These are phyloP conservation scores for Rhimphoctona megacephalus DNA, from an alignment of 2,888 invertebrate species.

Conservation along the genomic window DNA sequence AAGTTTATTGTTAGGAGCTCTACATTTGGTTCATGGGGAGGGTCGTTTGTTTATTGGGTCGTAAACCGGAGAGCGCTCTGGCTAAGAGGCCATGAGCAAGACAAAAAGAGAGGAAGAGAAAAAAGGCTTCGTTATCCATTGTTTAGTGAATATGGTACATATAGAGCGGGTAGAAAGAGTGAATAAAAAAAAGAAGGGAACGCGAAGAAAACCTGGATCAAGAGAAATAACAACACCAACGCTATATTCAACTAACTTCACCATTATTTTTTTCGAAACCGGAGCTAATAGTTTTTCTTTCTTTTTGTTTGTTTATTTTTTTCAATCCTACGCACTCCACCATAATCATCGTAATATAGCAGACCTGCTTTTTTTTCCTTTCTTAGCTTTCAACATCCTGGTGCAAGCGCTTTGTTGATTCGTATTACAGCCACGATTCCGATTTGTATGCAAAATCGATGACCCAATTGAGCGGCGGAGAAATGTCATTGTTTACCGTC, in stretches of 20 bases:
- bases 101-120: slow-evolving; percentile 29
- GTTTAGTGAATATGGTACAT: slow-evolving; percentile 21
- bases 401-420: slow-evolving; percentile 17
- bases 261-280: slow-evolving; percentile 16
- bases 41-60: slow-evolving; percentile 75
- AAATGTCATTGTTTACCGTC: slow-evolving; percentile 29
- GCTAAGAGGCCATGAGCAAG: slow-evolving; percentile 60
- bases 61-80: slow-evolving; percentile 72
- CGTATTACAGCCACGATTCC: slow-evolving; percentile 37
- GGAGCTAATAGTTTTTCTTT: slow-evolving; percentile 1
- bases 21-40: slow-evolving; percentile 67
- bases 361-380: neutral
- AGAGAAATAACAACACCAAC: slow-evolving; percentile 24
- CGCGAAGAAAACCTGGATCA: slow-evolving; percentile 33
- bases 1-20: slow-evolving; percentile 56
- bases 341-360: neutral
- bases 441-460: slow-evolving; percentile 54
- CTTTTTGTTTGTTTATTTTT: slow-evolving; percentile 10
- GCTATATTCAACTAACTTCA: slow-evolving; percentile 6
- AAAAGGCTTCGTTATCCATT: slow-evolving; percentile 62
- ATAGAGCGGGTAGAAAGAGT: neutral
- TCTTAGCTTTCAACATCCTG: slow-evolving; percentile 7
- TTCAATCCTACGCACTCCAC: slow-evolving; percentile 6
- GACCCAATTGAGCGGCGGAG: slow-evolving; percentile 39
- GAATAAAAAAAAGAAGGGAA: slow-evolving; percentile 19